Percentiles rank a stretch among this genome's conserved stretches.
These are phyloP conservation scores for Athalia cordata DNA, from an alignment of 2,888 invertebrate species.

Conservation along the genomic window DNA sequence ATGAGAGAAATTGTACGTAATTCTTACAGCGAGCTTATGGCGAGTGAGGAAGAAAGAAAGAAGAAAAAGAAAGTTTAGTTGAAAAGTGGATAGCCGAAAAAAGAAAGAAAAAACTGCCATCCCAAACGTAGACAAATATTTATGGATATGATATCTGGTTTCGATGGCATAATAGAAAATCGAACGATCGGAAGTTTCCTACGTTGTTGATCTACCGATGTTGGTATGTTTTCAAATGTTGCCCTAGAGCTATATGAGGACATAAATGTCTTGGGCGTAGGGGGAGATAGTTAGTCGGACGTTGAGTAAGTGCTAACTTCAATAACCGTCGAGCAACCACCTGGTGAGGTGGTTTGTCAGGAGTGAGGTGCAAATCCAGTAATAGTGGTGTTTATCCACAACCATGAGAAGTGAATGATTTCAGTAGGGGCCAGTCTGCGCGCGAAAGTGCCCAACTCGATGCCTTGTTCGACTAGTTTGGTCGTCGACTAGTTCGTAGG, in stretches of 20 bases:
- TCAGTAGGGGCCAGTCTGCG: constrained; percentile 42
- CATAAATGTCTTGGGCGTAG: background rate
- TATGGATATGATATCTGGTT: background rate
- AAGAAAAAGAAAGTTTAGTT: too few relatives aligned
- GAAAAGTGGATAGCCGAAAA: too few relatives aligned
- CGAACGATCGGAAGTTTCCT: constrained; percentile 17
- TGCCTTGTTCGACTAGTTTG: constrained; percentile 39
- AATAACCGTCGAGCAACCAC: background rate
- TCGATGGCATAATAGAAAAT: background rate
- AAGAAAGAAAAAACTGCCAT: too few relatives aligned
- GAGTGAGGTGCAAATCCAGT: constrained; percentile 1
- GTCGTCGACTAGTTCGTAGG: constrained; percentile 39
- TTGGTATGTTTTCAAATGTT: constrained; percentile 10
- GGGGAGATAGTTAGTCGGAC: background rate
- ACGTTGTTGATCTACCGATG: background rate
- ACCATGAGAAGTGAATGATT: constrained; percentile 32
- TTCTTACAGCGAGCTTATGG: too few relatives aligned
- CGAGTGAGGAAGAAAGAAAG: too few relatives aligned
- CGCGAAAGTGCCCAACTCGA: constrained; percentile 39
- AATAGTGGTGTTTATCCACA: constrained; percentile 24
- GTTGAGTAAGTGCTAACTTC: background rate
- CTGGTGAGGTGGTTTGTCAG: constrained; percentile 6
- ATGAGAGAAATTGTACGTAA: too few relatives aligned
- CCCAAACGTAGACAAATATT: background rate
- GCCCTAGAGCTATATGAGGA: background rate